These are phyloP conservation scores for Troides helena DNA, from an alignment of 2,888 invertebrate genomes.

Conservation along the genomic window DNA sequence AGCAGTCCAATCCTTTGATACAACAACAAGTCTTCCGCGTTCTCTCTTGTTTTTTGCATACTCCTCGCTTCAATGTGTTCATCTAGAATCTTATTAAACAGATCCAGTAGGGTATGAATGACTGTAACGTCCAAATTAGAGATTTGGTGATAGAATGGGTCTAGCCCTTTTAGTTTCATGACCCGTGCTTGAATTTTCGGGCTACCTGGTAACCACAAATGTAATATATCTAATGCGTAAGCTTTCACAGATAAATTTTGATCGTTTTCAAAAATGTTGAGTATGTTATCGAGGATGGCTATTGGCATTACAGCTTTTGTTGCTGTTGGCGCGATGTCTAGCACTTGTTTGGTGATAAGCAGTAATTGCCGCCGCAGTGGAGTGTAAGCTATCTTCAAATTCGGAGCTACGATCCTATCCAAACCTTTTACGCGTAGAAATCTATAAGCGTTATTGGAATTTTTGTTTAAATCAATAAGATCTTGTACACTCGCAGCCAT, in stretches of 20 bases:
- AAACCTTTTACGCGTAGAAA: slow-evolving; percentile 58
- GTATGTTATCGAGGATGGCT: slow-evolving; percentile 49
- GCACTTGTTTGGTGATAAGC: slow-evolving; percentile 48
- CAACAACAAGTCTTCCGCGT: slow-evolving; percentile 43
- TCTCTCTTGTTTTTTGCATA: slow-evolving; percentile 38
- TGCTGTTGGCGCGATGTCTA: slow-evolving; percentile 49
- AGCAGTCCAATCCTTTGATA: slow-evolving; percentile 62
- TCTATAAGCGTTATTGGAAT: slow-evolving; percentile 45
- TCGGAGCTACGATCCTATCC: slow-evolving; percentile 46
- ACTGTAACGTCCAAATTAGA: slow-evolving; percentile 48
- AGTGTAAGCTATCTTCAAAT: slow-evolving; percentile 40
- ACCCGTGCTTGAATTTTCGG: slow-evolving; percentile 59
- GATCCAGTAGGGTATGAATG: slow-evolving; percentile 48
- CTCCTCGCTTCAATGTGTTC: slow-evolving; percentile 55
- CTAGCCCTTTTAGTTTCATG: slow-evolving; percentile 61
- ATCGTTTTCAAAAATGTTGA: slow-evolving; percentile 59
- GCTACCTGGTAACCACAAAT: slow-evolving; percentile 59
- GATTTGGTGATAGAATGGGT: slow-evolving; percentile 61
- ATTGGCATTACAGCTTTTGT: slow-evolving; percentile 48
- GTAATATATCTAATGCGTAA: slow-evolving; percentile 53
- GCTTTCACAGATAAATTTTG: slow-evolving; percentile 52
- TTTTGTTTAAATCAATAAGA: slow-evolving; percentile 43
- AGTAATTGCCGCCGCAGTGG: slow-evolving; percentile 48
- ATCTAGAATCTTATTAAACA: slow-evolving; percentile 60
- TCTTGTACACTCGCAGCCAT: slow-evolving; percentile 43